These are phyloP conservation scores for Caenorhabditis sulstoni DNA, from an alignment of 2,888 invertebrate species.

Conservation along the genomic window DNA sequence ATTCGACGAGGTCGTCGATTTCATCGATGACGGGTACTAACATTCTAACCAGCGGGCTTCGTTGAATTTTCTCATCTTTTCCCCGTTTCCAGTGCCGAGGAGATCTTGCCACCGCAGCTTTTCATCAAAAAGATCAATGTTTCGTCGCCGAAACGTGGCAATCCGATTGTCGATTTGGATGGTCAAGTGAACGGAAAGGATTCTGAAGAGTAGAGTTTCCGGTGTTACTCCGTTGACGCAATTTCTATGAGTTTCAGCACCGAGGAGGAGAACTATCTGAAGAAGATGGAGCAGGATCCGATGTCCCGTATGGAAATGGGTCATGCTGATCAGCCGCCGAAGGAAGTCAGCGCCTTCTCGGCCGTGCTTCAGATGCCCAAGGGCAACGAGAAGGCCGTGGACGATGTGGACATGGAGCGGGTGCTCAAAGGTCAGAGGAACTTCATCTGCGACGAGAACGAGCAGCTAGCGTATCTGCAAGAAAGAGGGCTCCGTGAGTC, in stretches of 20 bases:
- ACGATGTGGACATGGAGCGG: slow-evolving; percentile 5
- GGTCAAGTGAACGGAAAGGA: not conserved
- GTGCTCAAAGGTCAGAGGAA: slow-evolving; percentile 22
- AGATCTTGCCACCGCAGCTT: not conserved
- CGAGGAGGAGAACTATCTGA: slow-evolving; percentile 11
- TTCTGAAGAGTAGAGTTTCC: not conserved
- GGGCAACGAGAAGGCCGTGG: not conserved
- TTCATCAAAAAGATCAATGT: slow-evolving; percentile 1
- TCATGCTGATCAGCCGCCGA: not conserved
- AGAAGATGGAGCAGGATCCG: not conserved
- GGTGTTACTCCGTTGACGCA: not conserved
- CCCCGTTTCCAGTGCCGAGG: slow-evolving; percentile 41
- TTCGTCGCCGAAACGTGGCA: slow-evolving; percentile 35
- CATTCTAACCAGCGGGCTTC: slow-evolving; percentile 18
- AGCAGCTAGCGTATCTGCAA: slow-evolving; percentile 15
- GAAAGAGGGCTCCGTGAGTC: slow-evolving; percentile 11
- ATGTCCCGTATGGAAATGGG: slow-evolving; percentile 38
- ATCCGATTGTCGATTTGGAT: slow-evolving; percentile 40
- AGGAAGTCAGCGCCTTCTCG: not conserved
- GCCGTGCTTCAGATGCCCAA: no score
- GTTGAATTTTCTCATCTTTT: slow-evolving; percentile 9
- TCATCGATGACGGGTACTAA: slow-evolving; percentile 55
- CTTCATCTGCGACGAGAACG: slow-evolving; percentile 28
- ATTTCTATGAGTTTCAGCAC: no score
- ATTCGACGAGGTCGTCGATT: slow-evolving; percentile 46